phyloP scores from a whole-genome alignment of 1,140 invertebrate species.

The Cepaea nemoralis region DNA sequence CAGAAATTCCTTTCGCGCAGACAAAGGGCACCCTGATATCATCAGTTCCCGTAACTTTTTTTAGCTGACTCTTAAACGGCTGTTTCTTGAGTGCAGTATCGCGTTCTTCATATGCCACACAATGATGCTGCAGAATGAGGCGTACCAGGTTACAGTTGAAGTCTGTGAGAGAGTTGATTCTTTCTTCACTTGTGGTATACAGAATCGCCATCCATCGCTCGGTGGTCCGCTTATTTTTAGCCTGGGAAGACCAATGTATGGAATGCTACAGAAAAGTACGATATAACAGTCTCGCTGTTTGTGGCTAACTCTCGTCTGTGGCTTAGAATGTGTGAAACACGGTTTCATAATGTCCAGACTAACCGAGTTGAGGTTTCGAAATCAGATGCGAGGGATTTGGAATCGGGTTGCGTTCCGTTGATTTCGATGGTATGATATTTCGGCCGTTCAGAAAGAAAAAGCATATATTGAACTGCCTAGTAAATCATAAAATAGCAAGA shows the following conservation, averaged over 20 bases:
- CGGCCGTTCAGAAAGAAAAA: too few relatives aligned
- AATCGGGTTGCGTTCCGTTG: too few relatives aligned
- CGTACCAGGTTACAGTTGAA: conserved; percentile 4
- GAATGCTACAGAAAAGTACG: background rate
- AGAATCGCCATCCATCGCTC: conserved; percentile 28
- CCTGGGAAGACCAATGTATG: background rate
- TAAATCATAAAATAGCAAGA: too few relatives aligned
- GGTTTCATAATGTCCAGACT: too few relatives aligned
- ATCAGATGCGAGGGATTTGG: too few relatives aligned
- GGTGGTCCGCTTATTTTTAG: background rate
- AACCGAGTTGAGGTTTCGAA: too few relatives aligned
- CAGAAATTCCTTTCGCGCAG: background rate
- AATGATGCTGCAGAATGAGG: conserved; percentile 16
- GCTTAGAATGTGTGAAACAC: too few relatives aligned
- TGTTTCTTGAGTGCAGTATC: conserved; percentile 14
- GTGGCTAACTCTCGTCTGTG: too few relatives aligned
- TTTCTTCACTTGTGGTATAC: conserved; percentile 29
- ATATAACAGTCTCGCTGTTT: too few relatives aligned
- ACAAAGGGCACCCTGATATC: background rate
- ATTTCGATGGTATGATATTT: too few relatives aligned
- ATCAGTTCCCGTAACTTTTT: background rate
- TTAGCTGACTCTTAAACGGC: background rate
- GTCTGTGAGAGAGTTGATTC: background rate
- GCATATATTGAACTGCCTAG: too few relatives aligned
- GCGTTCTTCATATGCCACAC: conserved; percentile 27